These are phyloP conservation scores for Cephalopachus bancanus DNA, from an alignment of 2,797 vertebrate species.

Conservation along the genomic window DNA sequence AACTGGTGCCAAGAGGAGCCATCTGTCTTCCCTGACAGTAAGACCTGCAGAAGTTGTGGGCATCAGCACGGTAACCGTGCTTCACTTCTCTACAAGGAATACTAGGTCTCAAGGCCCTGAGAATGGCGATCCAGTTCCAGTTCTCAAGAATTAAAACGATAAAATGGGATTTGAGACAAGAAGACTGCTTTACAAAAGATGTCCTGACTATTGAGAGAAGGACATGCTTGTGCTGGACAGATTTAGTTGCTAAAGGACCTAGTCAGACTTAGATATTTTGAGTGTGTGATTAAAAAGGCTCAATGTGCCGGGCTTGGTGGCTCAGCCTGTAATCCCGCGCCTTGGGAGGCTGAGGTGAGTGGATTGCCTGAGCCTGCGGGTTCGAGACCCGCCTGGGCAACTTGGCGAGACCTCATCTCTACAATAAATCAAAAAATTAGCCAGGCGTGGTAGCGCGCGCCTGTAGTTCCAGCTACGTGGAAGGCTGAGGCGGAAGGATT, in stretches of 20 bases:
- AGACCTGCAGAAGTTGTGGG: neutral
- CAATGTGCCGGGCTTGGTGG: neutral
- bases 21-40: neutral
- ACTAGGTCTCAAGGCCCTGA: neutral
- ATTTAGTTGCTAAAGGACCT: neutral
- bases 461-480: too few relatives aligned
- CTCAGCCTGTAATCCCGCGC: too few relatives aligned
- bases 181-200: neutral
- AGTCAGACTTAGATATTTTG: neutral
- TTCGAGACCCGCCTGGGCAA: too few relatives aligned
- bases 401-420: too few relatives aligned
- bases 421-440: too few relatives aligned
- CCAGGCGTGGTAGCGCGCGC: too few relatives aligned
- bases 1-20: neutral
- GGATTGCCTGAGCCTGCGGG: too few relatives aligned
- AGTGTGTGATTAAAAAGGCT: neutral
- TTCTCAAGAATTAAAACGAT: conserved; percentile 21
- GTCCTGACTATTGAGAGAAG: neutral
- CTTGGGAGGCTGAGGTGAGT: too few relatives aligned
- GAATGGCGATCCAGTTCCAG: neutral
- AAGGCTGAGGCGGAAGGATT: too few relatives aligned
- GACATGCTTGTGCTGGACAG: neutral
- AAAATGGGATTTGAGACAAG: neutral
- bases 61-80: neutral
- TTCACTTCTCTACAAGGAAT: neutral